A percentile compares a stretch with the other conserved stretches of the same genome.
These are phyloP conservation scores for Achroia grisella DNA, from an alignment of 1,140 invertebrate species.

Conservation along the genomic window DNA sequence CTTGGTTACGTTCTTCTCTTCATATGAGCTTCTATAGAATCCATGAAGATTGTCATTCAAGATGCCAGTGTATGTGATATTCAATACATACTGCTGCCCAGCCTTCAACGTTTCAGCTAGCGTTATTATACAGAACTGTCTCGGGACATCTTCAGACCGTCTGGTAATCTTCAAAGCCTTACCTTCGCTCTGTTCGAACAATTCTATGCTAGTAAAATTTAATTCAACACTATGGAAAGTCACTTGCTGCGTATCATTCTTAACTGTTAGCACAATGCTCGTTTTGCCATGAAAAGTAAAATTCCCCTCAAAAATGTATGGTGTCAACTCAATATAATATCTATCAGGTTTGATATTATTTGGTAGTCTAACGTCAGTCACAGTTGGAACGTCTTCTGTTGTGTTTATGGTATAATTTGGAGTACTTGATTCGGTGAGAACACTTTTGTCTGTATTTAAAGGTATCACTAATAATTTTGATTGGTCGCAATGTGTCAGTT, in stretches of 20 bases:
- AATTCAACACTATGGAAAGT: conserved; percentile 85
- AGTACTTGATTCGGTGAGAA: conserved; percentile 40
- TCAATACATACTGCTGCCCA: conserved; percentile 78
- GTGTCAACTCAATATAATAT: conserved; percentile 81
- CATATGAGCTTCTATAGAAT: conserved; percentile 92
- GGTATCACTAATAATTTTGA: conserved; percentile 57
- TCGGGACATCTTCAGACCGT: conserved; percentile 76
- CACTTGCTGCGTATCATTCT: conserved; percentile 79
- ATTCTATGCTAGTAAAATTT: conserved; percentile 73
- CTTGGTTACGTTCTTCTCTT: conserved; percentile 80
- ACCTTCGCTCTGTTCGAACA: conserved; percentile 51
- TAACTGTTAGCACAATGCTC: conserved; percentile 78
- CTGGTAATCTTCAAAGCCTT: conserved; percentile 36
- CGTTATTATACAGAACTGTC: conserved; percentile 84
- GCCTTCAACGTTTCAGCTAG: conserved; percentile 74
- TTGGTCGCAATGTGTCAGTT: conserved; percentile 50
- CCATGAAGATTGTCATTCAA: conserved; percentile 87
- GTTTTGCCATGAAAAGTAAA: conserved; percentile 86
- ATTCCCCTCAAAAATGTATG: conserved; percentile 81
- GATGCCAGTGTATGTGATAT: conserved; percentile 81
- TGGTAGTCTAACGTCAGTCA: conserved; percentile 79
- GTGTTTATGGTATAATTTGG: conserved; percentile 21
- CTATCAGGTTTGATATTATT: conserved; percentile 77
- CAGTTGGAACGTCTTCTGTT: conserved; percentile 24
- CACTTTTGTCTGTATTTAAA: conserved; percentile 49